A percentile compares a stretch with the other conserved stretches of the same genome.
These are phyloP conservation scores for Thera britannica DNA, from an alignment of 2,888 invertebrate genomes.

Conservation along the genomic window DNA sequence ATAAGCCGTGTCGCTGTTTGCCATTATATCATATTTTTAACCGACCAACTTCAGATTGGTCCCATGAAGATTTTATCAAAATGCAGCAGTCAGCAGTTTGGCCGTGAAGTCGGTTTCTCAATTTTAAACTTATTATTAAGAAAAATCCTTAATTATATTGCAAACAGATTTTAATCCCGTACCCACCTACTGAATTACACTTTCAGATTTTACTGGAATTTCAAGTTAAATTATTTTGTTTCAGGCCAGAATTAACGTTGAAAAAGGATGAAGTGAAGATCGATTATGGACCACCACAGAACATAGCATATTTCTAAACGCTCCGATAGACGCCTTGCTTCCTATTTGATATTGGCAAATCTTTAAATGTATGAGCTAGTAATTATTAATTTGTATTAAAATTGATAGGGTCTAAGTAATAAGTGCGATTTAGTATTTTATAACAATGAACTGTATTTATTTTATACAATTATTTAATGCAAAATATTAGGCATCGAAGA, in stretches of 20 bases:
- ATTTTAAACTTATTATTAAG: too few species aligned
- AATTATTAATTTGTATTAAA: neutral
- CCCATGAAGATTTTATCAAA: too few species aligned
- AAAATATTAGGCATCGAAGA: constrained; percentile 12
- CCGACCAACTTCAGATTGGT: too few species aligned
- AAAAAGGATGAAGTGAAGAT: constrained; percentile 76
- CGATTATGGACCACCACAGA: constrained; percentile 64
- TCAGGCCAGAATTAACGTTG: constrained; percentile 69
- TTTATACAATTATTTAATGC: constrained; percentile 3
- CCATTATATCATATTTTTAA: too few species aligned
- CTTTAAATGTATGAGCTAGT: neutral
- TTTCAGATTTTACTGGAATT: too few species aligned
- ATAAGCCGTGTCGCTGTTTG: too few species aligned
- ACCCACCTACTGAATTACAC: too few species aligned
- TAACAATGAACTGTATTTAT: neutral
- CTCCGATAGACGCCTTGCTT: neutral
- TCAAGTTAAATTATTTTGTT: constrained; percentile 39
- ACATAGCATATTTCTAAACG: constrained; percentile 66
- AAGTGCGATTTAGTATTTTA: constrained; percentile 3
- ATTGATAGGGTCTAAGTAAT: neutral
- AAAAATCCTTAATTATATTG: too few species aligned
- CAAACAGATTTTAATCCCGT: too few species aligned
- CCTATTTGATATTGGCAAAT: neutral
- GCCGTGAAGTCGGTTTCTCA: too few species aligned
- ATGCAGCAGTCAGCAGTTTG: too few species aligned